phyloP scores from a whole-genome alignment of 2,113 vertebrate species.

The Chloropsis cyanopogon region DNA sequence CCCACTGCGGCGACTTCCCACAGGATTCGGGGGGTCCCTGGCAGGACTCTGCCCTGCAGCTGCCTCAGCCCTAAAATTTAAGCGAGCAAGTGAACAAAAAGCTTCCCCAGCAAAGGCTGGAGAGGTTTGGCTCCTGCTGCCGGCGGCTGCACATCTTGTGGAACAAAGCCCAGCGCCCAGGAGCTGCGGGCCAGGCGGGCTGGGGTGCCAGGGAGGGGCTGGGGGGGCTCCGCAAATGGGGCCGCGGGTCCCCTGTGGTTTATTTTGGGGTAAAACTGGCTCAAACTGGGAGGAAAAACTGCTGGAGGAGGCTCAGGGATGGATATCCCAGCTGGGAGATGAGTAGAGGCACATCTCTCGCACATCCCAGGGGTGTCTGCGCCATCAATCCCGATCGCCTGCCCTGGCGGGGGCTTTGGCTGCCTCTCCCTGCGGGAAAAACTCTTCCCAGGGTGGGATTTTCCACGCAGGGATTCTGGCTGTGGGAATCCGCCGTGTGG shows the following conservation, averaged over 20 bases:
- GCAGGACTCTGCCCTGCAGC: neutral
- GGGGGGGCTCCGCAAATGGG: neutral
- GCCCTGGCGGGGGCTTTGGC: neutral
- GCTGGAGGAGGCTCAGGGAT: neutral
- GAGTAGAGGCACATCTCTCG: neutral
- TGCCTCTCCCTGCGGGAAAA: neutral
- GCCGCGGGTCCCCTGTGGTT: fast-evolving
- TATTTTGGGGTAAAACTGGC: neutral
- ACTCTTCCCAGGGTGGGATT: neutral
- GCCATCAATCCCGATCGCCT: fast-evolving
- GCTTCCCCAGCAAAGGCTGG: neutral
- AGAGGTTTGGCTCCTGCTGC: neutral
- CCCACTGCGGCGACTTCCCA: neutral
- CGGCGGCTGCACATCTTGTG: fast-evolving
- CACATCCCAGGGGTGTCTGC: fast-evolving
- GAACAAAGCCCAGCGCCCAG: neutral
- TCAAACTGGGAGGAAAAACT: fast-evolving
- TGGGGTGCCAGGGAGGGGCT: neutral
- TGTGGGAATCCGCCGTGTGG: neutral
- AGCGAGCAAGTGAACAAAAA: neutral
- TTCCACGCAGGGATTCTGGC: neutral
- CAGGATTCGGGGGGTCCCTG: neutral
- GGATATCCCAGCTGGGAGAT: fast-evolving
- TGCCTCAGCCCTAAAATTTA: neutral
- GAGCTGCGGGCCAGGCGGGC: neutral